Evolutionary conservation across 2,888 invertebrate species (phyloP).

Genomic region (Exocentrus adspersus): DNA sequence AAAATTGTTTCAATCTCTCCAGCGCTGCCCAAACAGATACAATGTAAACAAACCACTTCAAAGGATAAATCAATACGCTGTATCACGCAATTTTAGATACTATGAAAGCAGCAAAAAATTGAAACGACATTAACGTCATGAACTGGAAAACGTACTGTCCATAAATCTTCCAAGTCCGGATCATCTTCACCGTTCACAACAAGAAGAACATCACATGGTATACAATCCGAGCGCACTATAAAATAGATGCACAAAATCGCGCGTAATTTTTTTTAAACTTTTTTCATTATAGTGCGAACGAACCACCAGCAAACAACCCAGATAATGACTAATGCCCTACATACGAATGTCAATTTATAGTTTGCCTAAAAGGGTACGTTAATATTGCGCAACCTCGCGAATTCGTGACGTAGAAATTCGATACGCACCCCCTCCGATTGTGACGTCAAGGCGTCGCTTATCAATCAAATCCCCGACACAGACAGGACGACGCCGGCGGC

Average conservation of each 20-base stretch:
- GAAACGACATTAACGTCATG: background rate
- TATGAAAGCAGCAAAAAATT: background rate
- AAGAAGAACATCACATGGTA: constrained; percentile 40
- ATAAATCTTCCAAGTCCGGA: background rate
- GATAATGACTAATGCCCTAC: constrained; percentile 32
- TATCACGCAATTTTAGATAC: constrained; percentile 15
- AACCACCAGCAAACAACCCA: background rate
- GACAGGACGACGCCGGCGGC: background rate
- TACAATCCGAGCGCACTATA: too few species aligned
- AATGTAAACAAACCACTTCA: constrained; percentile 29
- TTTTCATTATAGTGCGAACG: too few species aligned
- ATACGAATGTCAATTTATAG: constrained; percentile 31
- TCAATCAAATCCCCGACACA: background rate
- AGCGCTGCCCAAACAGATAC: constrained; percentile 23
- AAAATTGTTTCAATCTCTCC: background rate
- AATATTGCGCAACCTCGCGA: constrained; percentile 43
- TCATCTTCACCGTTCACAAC: constrained; percentile 2
- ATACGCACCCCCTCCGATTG: constrained; percentile 39
- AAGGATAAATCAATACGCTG: constrained; percentile 27
- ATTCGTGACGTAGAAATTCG: constrained; percentile 48
- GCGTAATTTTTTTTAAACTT: too few species aligned
- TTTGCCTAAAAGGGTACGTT: constrained; percentile 32
- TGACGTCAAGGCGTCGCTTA: constrained; percentile 44
- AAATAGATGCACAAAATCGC: too few species aligned
- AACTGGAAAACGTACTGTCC: constrained; percentile 8